phyloP scores from a whole-genome alignment of 2,113 vertebrate species.

The Furnarius figulus region DNA sequence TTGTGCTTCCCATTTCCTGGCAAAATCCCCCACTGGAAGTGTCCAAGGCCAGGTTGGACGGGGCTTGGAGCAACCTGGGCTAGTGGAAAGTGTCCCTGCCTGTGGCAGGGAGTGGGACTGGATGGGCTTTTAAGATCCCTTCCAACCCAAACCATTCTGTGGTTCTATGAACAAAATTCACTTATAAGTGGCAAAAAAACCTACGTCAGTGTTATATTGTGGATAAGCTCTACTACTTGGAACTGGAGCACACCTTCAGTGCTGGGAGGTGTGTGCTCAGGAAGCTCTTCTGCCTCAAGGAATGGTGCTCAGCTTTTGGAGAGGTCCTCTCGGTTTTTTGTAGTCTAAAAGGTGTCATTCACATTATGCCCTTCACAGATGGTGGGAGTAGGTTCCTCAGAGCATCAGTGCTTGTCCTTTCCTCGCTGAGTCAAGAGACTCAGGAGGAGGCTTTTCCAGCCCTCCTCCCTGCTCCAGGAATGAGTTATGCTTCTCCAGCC shows the following conservation, averaged over 20 bases:
- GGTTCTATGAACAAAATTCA: background rate
- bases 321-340: background rate
- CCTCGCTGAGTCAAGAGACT: background rate
- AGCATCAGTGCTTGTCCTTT: background rate
- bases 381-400: background rate
- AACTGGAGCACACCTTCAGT: background rate
- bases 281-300: background rate
- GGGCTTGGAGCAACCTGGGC: background rate
- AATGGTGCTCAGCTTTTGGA: background rate
- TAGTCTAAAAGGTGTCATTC: background rate
- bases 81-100: background rate
- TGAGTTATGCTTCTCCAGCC: background rate
- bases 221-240: background rate
- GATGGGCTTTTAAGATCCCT: background rate
- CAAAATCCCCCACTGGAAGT: fast-evolving
- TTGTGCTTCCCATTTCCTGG: background rate
- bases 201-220: background rate
- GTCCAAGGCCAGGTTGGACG: background rate
- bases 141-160: background rate
- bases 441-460: background rate
- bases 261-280: background rate
- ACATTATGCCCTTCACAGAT: background rate
- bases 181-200: background rate
- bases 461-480: background rate
- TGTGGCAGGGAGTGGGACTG: background rate